phyloP scores from a whole-genome alignment of 2,113 vertebrate genomes.

The Sorex fumeus region DNA sequence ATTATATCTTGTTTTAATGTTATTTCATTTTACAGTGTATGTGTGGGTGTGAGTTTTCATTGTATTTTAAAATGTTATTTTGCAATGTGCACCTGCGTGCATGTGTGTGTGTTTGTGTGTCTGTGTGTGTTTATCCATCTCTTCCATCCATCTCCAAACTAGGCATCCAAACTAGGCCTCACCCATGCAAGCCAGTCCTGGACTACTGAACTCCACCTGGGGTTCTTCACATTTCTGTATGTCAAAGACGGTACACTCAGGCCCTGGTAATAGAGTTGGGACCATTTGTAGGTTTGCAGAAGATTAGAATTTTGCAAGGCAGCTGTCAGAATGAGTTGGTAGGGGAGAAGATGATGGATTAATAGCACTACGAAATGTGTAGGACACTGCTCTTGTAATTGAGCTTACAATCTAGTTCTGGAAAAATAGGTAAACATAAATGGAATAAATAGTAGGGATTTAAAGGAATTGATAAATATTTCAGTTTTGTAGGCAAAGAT shows the following conservation, averaged over 20 bases:
- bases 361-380: background rate
- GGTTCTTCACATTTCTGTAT: too few species aligned
- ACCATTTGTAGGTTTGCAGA: background rate
- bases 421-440: background rate
- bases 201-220: too few species aligned
- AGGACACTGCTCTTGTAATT: background rate
- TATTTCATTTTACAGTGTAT: background rate
- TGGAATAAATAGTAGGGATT: background rate
- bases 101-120: too few species aligned
- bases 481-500: conserved; percentile 53
- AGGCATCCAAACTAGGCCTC: too few species aligned
- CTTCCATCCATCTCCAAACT: too few species aligned
- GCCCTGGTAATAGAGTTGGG: background rate
- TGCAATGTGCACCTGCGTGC: too few species aligned
- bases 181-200: too few species aligned
- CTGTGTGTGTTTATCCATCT: too few species aligned
- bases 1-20: background rate
- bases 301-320: background rate
- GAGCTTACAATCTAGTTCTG: background rate
- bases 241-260: background rate
- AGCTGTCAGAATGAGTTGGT: background rate
- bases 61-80: too few species aligned
- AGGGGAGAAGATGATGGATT: background rate
- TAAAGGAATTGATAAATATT: background rate
- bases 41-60: too few species aligned